Evolutionary conservation across 2,888 invertebrate genomes (phyloP), one percentile per base, ranked within the genome.

Genomic region (Agrotis segetum): DNA sequence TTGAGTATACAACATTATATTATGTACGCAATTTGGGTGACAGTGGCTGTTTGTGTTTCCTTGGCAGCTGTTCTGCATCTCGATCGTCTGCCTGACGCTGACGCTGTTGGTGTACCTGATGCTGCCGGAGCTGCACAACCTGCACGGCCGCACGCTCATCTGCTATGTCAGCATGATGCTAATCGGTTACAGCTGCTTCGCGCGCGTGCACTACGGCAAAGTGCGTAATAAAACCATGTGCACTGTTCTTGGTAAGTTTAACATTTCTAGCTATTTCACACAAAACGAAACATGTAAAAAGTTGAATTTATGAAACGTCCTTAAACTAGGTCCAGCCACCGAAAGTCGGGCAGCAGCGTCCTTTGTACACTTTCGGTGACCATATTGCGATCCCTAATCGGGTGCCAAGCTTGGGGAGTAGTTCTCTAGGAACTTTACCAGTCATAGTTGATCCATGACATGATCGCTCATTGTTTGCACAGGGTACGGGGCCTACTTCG

Each of bases 81-180:
- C 98, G n/a, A 97, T 97, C 80, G 92, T 97, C 14, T 98, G 97
- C 87, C 94, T 98, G 79, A 91, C 96, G 5, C 87, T 97, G 34
- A 98, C 98, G 0, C 91, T 98, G 72, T 61, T 97, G 74, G 97
- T 98, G 44, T 98, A 98, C 92, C 91, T 96, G 58, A 95, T 96
- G 6, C 92, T 98, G 68, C 97, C 98, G 1, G 96, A 97, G 78
- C 93, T 98, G 68, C 96, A 97, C 71, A 98, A 98, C 93, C 94
- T 98, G 21, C 98, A 98, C 75, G 98, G 98, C 0, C 97, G 97
- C 87, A 98, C 97, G 17, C 94, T 98, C 59, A 97, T 98, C 92
- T 97, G 97, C 85, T 97, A 98, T 84, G 97, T 97, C 49, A 92
- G 96, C 77, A 97, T 97, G 89, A 96, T 98, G 87, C 94, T 98